Conservation (phyloP, 2,797 vertebrate species). For the Platalea minor region DNA sequence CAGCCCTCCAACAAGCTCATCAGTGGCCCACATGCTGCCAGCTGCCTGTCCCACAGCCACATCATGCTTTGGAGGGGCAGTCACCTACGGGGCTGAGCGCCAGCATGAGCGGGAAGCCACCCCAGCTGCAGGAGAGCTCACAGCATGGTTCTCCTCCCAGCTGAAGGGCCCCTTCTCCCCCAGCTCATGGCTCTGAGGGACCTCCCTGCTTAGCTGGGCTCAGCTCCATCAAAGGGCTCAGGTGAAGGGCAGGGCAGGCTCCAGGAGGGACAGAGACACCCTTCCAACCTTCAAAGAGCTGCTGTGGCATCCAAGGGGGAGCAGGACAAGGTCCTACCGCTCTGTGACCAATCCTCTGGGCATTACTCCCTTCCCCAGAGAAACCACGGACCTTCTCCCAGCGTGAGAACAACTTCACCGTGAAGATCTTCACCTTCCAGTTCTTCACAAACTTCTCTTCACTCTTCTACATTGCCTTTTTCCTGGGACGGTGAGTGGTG, state of each 20-base stretch:
- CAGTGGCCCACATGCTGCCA: neutral
- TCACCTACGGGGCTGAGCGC: neutral
- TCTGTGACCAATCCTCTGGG: neutral
- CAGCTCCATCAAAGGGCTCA: neutral
- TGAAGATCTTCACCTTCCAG: conserved; percentile 95
- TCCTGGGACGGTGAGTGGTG: conserved; percentile 88
- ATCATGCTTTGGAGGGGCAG: accelerated
- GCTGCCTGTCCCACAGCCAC: neutral
- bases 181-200: neutral
- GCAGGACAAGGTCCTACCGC: neutral
- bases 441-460: conserved; percentile 95
- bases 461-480: conserved; percentile 92
- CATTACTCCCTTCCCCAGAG: conserved; percentile 73
- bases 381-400: conserved; percentile 82
- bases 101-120: neutral
- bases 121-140: neutral
- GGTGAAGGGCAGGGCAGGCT: neutral
- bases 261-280: accelerated
- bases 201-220: neutral
- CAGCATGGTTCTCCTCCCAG: neutral
- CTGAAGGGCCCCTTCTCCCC: neutral
- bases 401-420: conserved; percentile 85
- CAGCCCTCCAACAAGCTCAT: neutral
- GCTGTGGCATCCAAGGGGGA: neutral
- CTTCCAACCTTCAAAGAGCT: neutral